Evolutionary conservation across 2,797 vertebrate genomes (phyloP).

Genomic region (Lates japonicus): DNA sequence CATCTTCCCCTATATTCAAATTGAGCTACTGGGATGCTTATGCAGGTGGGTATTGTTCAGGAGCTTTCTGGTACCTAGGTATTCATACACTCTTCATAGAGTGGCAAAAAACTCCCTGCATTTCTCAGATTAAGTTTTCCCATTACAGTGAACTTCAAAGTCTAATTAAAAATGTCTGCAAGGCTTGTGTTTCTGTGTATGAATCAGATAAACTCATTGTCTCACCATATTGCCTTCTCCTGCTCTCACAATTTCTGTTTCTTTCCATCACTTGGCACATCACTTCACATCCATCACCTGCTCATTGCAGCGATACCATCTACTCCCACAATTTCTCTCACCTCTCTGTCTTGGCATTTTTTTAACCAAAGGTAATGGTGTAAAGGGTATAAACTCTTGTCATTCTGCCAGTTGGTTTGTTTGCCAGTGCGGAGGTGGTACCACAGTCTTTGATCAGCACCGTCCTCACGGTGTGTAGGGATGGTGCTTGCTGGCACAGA

Average conservation of each 20-base stretch:
- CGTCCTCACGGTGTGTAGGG: constrained; percentile 2
- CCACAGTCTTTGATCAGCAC: constrained; percentile 42
- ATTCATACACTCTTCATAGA: constrained; percentile 5
- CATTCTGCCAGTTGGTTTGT: constrained; percentile 34
- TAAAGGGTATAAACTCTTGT: constrained; percentile 29
- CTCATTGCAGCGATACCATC: constrained; percentile 32
- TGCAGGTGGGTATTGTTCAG: constrained; percentile 9
- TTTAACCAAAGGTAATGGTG: constrained; percentile 20
- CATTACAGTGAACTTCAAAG: constrained; percentile 8
- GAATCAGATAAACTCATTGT: constrained; percentile 16
- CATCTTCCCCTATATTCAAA: constrained; percentile 1
- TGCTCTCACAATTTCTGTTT: constrained; percentile 3
- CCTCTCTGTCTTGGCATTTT: constrained; percentile 16
- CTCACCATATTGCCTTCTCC: constrained; percentile 2
- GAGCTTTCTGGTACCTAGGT: neutral
- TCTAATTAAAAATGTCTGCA: constrained; percentile 8
- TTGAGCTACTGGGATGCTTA: neutral
- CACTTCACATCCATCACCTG: constrained; percentile 23
- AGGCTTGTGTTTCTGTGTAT: neutral
- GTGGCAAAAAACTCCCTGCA: neutral
- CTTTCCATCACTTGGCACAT: constrained; percentile 34
- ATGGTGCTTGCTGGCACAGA: constrained; percentile 27
- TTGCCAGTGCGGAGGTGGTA: constrained; percentile 43
- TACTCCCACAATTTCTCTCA: constrained; percentile 15
- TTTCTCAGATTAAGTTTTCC: constrained; percentile 11